Evolutionary conservation across 2,113 vertebrate genomes (phyloP).

Genomic region (Ceuthmochares aereus): DNA sequence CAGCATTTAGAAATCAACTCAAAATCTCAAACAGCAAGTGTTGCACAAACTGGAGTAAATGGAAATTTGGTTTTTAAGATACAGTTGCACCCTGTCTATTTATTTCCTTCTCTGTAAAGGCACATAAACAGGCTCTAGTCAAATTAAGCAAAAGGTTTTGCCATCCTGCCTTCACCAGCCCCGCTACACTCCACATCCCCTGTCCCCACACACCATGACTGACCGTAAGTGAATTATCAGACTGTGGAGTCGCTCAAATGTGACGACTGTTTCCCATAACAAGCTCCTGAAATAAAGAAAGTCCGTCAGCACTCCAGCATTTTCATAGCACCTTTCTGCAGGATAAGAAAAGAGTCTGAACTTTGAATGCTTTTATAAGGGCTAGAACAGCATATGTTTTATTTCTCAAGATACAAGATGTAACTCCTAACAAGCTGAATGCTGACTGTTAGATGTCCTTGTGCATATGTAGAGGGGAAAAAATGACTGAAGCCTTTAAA

Average conservation of each 20-base stretch:
- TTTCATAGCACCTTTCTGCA: not conserved
- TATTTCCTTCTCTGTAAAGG: not conserved
- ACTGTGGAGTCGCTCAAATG: not conserved
- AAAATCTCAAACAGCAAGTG: not conserved
- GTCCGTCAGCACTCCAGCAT: not conserved
- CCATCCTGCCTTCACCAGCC: not conserved
- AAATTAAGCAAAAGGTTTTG: not conserved
- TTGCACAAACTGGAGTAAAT: not conserved
- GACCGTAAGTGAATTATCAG: not conserved
- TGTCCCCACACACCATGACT: not conserved
- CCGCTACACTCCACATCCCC: not conserved
- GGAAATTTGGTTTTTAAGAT: not conserved
- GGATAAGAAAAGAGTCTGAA: not conserved
- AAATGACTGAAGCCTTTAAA: not conserved
- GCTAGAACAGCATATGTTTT: not conserved
- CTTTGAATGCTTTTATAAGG: not conserved
- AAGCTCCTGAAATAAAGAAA: constrained; percentile 15
- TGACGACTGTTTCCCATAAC: not conserved
- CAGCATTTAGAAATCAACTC: not conserved
- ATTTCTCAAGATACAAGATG: not conserved
- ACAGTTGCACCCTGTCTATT: not conserved
- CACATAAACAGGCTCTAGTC: not conserved
- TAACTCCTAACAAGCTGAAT: not conserved
- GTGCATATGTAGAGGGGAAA: not conserved
- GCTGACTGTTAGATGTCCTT: not conserved